Evolutionary conservation across 2,888 invertebrate species (phyloP).

Genomic region (Drosophila trichaetosa): DNA sequence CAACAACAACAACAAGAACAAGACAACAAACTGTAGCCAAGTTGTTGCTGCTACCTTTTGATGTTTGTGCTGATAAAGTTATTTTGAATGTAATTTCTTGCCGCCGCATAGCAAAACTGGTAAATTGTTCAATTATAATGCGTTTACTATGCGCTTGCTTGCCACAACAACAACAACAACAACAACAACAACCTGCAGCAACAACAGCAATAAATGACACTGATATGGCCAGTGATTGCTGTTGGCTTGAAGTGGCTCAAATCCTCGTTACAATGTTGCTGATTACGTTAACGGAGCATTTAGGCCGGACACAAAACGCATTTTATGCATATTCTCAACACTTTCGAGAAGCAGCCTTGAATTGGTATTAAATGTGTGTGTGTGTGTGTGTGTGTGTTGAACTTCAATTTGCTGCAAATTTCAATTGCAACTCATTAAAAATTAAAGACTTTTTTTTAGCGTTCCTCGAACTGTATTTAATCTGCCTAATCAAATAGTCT

Average conservation of each 20-base stretch:
- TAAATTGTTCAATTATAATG: conserved; percentile 84
- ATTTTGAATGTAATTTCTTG: conserved; percentile 66
- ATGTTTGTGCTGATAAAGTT: conserved; percentile 70
- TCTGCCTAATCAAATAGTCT: conserved; percentile 17
- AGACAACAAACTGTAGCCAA: conserved; percentile 38
- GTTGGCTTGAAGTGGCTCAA: conserved; percentile 28
- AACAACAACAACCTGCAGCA: conserved; percentile 11
- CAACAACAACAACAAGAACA: not conserved
- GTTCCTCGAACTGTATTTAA: not conserved
- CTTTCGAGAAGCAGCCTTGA: not conserved
- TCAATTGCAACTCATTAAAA: conserved; percentile 7
- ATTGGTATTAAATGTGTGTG: not conserved
- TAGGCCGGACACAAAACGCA: conserved; percentile 25
- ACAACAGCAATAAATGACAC: conserved; percentile 40
- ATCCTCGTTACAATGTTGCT: conserved; percentile 7
- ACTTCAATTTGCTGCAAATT: not conserved
- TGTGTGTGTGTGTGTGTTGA: not conserved
- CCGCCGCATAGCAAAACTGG: conserved; percentile 67
- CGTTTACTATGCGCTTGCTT: conserved; percentile 73
- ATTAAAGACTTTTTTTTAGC: conserved; percentile 1
- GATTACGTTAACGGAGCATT: conserved; percentile 25
- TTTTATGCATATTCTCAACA: conserved; percentile 21
- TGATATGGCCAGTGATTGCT: conserved; percentile 49
- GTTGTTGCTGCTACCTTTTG: conserved; percentile 54
- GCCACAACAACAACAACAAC: conserved; percentile 7